Percentiles rank a stretch among this genome's conserved stretches.
These are phyloP conservation scores for Morpho deidamia DNA, from an alignment of 2,888 invertebrate genomes.

Conservation along the genomic window DNA sequence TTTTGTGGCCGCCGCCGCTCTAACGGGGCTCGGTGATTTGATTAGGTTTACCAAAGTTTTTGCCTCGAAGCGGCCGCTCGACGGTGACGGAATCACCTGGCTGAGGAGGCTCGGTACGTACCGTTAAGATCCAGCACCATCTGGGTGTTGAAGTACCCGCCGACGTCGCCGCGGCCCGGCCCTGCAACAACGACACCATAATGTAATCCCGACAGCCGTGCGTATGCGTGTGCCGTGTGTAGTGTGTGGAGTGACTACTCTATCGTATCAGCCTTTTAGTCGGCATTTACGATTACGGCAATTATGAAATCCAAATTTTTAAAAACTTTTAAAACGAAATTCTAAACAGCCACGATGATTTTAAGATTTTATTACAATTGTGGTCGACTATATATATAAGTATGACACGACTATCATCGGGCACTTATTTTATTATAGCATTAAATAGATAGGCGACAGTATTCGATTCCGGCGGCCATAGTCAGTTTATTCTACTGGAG, in stretches of 20 bases:
- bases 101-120: slow-evolving; percentile 43
- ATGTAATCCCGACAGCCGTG: slow-evolving; percentile 26
- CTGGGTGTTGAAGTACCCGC: slow-evolving; percentile 70
- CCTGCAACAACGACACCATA: slow-evolving; percentile 58
- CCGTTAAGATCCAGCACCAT: slow-evolving; percentile 74
- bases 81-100: no score
- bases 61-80: slow-evolving; percentile 21
- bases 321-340: no score
- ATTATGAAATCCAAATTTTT: no score
- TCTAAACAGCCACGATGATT: no score
- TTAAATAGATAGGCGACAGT: no score
- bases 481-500: no score
- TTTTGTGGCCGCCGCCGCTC: slow-evolving; percentile 7
- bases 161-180: slow-evolving; percentile 71
- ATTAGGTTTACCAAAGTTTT: slow-evolving; percentile 9
- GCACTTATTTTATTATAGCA: no score
- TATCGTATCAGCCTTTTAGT: neutral
- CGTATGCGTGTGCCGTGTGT: neutral
- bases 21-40: slow-evolving; percentile 14
- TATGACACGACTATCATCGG: no score
- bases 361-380: no score
- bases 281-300: no score
- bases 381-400: no score
- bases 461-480: no score
- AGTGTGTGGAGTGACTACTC: neutral